Evolutionary conservation across 2,888 invertebrate species (phyloP).

Genomic region (Stramonita haemastoma): DNA sequence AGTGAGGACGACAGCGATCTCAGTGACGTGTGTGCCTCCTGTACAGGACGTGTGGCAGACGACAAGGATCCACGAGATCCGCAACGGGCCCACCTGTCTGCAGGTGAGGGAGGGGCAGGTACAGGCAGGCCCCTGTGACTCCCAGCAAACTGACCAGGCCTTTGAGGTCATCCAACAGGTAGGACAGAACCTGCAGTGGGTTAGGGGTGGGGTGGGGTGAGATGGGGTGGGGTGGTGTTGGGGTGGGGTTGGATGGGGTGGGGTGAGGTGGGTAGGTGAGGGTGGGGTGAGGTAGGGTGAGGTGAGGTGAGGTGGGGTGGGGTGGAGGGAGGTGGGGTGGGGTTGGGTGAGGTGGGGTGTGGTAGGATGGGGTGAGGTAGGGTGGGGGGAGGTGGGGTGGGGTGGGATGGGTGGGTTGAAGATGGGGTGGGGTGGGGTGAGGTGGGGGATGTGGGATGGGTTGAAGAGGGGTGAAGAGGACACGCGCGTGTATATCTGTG

Average conservation of each 20-base stretch:
- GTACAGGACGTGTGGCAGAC: conserved; percentile 33
- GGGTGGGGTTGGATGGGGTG: too few relatives aligned
- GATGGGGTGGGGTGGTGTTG: too few relatives aligned
- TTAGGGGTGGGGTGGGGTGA: too few relatives aligned
- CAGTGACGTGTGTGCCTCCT: too few relatives aligned
- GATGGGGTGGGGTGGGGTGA: neutral
- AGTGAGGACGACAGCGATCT: too few relatives aligned
- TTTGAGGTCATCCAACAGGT: conserved; percentile 17
- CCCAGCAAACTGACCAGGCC: conserved; percentile 11
- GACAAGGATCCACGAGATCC: conserved; percentile 23
- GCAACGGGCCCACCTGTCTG: conserved; percentile 22
- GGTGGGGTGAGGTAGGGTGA: too few relatives aligned
- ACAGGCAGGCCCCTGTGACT: neutral
- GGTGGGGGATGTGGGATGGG: neutral
- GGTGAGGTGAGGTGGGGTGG: too few relatives aligned
- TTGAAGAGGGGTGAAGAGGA: too few relatives aligned
- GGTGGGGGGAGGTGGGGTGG: neutral
- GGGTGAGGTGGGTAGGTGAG: too few relatives aligned
- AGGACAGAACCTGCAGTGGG: neutral
- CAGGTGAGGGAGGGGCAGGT: neutral
- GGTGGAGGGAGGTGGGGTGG: too few relatives aligned
- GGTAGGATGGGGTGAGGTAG: too few relatives aligned
- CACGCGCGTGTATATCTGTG: neutral
- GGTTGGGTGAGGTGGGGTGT: too few relatives aligned
- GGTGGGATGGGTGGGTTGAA: neutral